Conservation (phyloP, 2,888 invertebrate species). For the Caenorhabditis sp. region DNA sequence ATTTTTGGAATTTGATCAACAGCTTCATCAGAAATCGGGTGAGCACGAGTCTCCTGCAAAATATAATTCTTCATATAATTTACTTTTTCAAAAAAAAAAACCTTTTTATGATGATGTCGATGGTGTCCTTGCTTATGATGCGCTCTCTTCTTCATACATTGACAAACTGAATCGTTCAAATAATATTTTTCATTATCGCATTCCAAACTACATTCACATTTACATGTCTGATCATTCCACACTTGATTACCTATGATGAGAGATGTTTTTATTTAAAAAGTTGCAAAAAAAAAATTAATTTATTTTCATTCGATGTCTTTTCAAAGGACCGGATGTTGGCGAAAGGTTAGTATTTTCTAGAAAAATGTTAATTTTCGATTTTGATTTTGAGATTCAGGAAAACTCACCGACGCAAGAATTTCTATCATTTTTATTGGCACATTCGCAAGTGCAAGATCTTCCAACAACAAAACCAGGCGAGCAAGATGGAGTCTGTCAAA, state of each 20-base stretch:
- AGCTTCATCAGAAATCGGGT: slow-evolving; percentile 17
- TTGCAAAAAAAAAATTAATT: background rate
- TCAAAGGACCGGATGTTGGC: background rate
- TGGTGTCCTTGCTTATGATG: slow-evolving; percentile 4
- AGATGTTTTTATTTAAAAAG: background rate
- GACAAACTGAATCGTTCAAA: slow-evolving; percentile 12
- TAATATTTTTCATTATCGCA: slow-evolving; percentile 9
- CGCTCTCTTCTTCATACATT: slow-evolving; percentile 12
- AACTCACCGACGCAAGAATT: slow-evolving; percentile 39
- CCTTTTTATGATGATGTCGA: background rate
- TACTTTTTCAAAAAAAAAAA: background rate
- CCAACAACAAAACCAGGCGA: slow-evolving; percentile 33
- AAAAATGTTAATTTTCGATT: background rate
- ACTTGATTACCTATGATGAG: slow-evolving; percentile 16
- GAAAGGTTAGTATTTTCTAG: background rate
- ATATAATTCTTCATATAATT: background rate
- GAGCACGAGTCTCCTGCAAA: slow-evolving; percentile 2
- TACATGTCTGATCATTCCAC: slow-evolving; percentile 26
- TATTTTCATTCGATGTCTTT: background rate
- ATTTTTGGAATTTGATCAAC: slow-evolving; percentile 21
- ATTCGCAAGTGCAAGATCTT: slow-evolving; percentile 44
- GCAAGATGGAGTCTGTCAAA: slow-evolving; percentile 31
- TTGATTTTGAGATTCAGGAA: background rate
- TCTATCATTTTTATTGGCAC: slow-evolving; percentile 35
- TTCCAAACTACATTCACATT: slow-evolving; percentile 27